phyloP scores from a whole-genome alignment of 2,888 invertebrate species.

The Zhuqinia jingwanae region DNA sequence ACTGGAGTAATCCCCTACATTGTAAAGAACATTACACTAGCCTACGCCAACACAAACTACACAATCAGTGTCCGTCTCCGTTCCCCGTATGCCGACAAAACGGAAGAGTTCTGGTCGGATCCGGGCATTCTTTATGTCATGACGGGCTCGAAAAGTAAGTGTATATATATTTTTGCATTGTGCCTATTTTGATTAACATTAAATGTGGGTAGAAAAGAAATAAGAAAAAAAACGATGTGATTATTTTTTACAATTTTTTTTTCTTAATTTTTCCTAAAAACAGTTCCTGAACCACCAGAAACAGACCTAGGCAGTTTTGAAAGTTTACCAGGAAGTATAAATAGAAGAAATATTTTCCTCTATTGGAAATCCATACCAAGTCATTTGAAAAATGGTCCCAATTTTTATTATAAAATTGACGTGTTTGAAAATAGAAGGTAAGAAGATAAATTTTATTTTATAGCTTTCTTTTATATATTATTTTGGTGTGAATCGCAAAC shows the following conservation, averaged over 20 bases:
- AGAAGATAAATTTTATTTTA: slow-evolving; percentile 43
- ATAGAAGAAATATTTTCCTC: slow-evolving; percentile 85
- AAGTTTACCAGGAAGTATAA: slow-evolving; percentile 78
- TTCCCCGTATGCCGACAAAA: slow-evolving; percentile 74
- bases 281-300: slow-evolving; percentile 87
- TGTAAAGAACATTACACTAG: slow-evolving; percentile 61
- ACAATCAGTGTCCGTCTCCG: slow-evolving; percentile 74
- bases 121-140: slow-evolving; percentile 84
- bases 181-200: no score
- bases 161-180: background rate
- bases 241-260: background rate
- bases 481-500: no score
- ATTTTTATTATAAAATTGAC: slow-evolving; percentile 86
- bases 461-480: background rate
- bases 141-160: slow-evolving; percentile 82
- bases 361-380: slow-evolving; percentile 90
- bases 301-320: slow-evolving; percentile 89
- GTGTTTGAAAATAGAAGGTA: slow-evolving; percentile 80
- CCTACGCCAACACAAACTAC: slow-evolving; percentile 74
- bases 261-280: slow-evolving; percentile 43
- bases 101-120: slow-evolving; percentile 85
- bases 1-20: slow-evolving; percentile 35
- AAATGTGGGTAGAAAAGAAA: no score
- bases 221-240: background rate
- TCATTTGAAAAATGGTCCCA: slow-evolving; percentile 87